Base-by-base conservation (phyloP, 2,113 vertebrate species). In the Patagioenas fasciata region DNA sequence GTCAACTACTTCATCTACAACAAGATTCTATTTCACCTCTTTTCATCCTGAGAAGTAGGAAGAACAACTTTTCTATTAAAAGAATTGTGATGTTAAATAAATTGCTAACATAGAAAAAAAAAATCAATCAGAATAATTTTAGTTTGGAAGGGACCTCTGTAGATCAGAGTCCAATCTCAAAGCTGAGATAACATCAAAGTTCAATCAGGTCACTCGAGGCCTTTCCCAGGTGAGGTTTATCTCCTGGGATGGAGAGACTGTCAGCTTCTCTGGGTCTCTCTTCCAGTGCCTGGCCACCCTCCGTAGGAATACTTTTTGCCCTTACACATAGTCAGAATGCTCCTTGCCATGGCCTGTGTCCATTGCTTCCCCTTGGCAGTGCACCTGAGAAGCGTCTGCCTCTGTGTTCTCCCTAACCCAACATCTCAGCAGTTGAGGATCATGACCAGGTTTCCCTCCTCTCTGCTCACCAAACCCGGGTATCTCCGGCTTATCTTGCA, bases 381-480 rank as follows among this genome's bases (percentile, higher is more conserved):
- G 16, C 47, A 66, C 24, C 42, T 29, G 40, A 70, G 40, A 80
- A 42, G 10, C 17, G 14, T 13, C 20, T 54, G 36, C 25, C 60
- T 40, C 34, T 42, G 20, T 31, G 13, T 2, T 21, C 20, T 70
- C 51, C 51, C 31, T 21, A 61, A 64, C 13, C 51, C 66, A 28
- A 32, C 2, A 4, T 3, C 15, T 32, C n/a, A 26, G 26, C 32
- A 75, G 48, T 2, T 50, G 57, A 79, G 23, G 74, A 20, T 15
- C 28, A 26, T 0, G 0, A 58, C 4, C 53, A 62, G 23, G 48
- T n/a, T 54, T 14, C 38, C 38, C 32, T 72, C 38, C 54, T 82
- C 36, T 44, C 51, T 48, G 34, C 71, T 61, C 40, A 51, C 10
- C 6, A 42, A 26, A 51, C 20, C 4, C 75, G 58, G 31, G 15